Evolutionary conservation across 2,888 invertebrate species (phyloP).

Genomic region (Hyppa rectilinea): DNA sequence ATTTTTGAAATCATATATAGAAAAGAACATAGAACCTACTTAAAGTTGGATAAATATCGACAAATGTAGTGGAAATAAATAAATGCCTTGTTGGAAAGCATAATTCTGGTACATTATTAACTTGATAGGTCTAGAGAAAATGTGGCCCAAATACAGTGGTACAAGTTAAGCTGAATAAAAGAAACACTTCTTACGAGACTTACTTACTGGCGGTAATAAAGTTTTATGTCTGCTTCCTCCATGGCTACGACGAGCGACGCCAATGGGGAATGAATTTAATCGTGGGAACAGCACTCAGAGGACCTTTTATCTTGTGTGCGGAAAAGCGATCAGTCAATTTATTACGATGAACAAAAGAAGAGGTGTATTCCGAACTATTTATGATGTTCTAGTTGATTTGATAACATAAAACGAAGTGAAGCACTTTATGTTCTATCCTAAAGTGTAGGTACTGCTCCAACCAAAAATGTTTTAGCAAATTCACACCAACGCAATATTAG

Average conservation of each 20-base stretch:
- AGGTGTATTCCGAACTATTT: no score
- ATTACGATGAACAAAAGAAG: not conserved
- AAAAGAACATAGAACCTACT: no score
- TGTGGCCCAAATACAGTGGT: not conserved
- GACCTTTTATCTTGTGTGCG: slow-evolving; percentile 18
- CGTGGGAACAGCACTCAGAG: slow-evolving; percentile 1
- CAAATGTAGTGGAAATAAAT: not conserved
- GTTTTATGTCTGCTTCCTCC: slow-evolving; percentile 9
- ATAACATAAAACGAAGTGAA: not conserved
- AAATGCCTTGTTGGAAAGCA: not conserved
- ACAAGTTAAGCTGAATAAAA: not conserved
- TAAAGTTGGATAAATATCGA: no score
- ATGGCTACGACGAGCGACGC: not conserved
- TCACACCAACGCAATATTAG: not conserved
- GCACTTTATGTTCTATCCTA: not conserved
- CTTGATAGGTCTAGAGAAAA: not conserved
- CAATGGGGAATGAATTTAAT: slow-evolving; percentile 21
- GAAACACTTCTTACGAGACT: not conserved
- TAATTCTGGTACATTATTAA: not conserved
- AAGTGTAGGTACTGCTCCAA: not conserved
- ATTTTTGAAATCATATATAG: no score
- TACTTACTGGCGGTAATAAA: not conserved
- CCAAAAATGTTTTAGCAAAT: slow-evolving; percentile 1
- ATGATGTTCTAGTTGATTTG: not conserved
- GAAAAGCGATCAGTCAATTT: slow-evolving; percentile 1